These are phyloP conservation scores for Ridgeia piscesae DNA, from an alignment of 1,140 invertebrate species.

Conservation along the genomic window DNA sequence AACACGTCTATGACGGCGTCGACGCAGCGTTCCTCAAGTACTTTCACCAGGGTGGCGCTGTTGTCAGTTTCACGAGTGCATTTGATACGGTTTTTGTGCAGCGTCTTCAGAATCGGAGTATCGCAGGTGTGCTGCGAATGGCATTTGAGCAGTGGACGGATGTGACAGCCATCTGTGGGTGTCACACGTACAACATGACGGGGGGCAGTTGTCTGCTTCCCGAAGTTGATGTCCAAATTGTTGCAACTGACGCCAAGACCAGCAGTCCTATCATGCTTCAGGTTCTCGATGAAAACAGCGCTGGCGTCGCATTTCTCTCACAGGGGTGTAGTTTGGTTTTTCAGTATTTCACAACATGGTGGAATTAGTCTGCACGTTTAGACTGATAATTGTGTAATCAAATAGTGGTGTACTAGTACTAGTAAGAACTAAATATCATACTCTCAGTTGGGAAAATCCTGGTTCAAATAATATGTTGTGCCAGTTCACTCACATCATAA, in stretches of 20 bases:
- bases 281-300: slow-evolving; percentile 66
- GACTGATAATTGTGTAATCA: too few species aligned
- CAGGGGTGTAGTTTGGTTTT: slow-evolving; percentile 62
- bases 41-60: slow-evolving; percentile 70
- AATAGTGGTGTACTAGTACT: too few species aligned
- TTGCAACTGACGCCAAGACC: slow-evolving; percentile 82
- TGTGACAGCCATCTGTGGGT: slow-evolving; percentile 81
- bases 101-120: slow-evolving; percentile 75
- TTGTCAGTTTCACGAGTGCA: slow-evolving; percentile 73
- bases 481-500: too few species aligned
- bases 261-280: slow-evolving; percentile 78
- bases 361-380: too few species aligned
- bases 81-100: slow-evolving; percentile 78
- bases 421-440: too few species aligned
- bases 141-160: slow-evolving; percentile 80
- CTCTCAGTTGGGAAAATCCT: too few species aligned
- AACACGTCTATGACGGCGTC: slow-evolving; percentile 68
- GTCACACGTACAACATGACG: slow-evolving; percentile 75
- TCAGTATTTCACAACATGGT: slow-evolving; percentile 22
- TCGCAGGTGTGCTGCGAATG: slow-evolving; percentile 79
- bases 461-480: too few species aligned
- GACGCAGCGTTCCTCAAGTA: slow-evolving; percentile 72
- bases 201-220: slow-evolving; percentile 60
- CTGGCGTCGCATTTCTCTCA: slow-evolving; percentile 77
- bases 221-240: slow-evolving; percentile 70